phyloP scores from a whole-genome alignment of 2,888 invertebrate genomes.

The Idaea dimidiata region DNA sequence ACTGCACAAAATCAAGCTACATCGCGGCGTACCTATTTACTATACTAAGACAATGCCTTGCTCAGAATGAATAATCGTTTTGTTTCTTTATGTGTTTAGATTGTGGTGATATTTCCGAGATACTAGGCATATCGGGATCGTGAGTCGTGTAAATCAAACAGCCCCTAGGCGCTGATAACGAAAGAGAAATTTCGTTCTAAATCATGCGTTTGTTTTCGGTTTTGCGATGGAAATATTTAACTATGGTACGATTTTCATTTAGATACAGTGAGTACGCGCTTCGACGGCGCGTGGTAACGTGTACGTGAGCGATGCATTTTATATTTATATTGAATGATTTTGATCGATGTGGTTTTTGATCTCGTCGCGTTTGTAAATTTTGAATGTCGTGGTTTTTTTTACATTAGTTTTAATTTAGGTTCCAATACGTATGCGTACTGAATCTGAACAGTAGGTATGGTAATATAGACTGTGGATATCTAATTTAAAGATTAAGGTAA shows the following conservation, averaged over 20 bases:
- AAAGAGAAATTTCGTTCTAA: slow-evolving; percentile 62
- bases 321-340: not conserved
- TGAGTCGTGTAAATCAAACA: slow-evolving; percentile 70
- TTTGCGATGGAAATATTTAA: slow-evolving; percentile 52
- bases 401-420: not conserved
- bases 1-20: not conserved
- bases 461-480: too few relatives aligned
- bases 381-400: not conserved
- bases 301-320: not conserved
- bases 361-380: not conserved
- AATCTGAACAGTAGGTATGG: too few relatives aligned
- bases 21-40: not conserved
- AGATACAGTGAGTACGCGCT: slow-evolving; percentile 17
- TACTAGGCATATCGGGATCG: slow-evolving; percentile 33
- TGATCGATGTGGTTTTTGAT: not conserved
- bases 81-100: slow-evolving; percentile 29
- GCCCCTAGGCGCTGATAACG: slow-evolving; percentile 65
- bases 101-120: slow-evolving; percentile 28
- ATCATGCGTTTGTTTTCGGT: slow-evolving; percentile 73
- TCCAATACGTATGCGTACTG: too few relatives aligned
- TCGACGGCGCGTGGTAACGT: too few relatives aligned
- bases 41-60: not conserved
- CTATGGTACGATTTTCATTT: slow-evolving; percentile 37
- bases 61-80: slow-evolving; percentile 11
- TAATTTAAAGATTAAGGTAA: too few relatives aligned